These are phyloP conservation scores for Lasioglossum figueresi DNA, from an alignment of 2,888 invertebrate genomes.

Conservation along the genomic window DNA sequence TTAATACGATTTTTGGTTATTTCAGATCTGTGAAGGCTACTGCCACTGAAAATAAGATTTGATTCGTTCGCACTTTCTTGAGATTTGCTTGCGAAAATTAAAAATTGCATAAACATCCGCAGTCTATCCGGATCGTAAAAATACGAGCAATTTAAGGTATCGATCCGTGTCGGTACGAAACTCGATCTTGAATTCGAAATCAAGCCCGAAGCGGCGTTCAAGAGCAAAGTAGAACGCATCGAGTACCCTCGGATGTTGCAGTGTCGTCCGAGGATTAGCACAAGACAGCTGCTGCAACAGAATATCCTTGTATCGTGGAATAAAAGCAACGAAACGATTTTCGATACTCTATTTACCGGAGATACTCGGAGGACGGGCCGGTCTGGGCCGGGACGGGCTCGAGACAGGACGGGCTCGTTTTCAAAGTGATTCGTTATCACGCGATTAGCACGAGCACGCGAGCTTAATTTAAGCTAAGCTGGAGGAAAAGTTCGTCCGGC, in stretches of 20 bases:
- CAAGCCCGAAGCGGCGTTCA: background rate
- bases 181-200: background rate
- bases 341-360: slow-evolving; percentile 37
- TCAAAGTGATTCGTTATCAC: slow-evolving; percentile 74
- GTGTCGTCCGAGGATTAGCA: slow-evolving; percentile 32
- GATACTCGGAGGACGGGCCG: background rate
- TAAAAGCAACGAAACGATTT: slow-evolving; percentile 28
- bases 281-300: background rate
- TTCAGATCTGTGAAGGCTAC: no score
- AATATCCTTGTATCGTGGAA: background rate
- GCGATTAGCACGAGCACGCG: slow-evolving; percentile 76
- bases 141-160: background rate
- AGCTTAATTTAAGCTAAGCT: slow-evolving; percentile 75
- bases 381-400: background rate
- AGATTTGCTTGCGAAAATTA: no score
- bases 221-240: background rate
- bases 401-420: slow-evolving; percentile 23
- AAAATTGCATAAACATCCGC: no score
- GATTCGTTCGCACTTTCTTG: no score
- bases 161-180: background rate
- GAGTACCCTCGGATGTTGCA: background rate
- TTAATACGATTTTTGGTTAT: no score
- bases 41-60: no score
- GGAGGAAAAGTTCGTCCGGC: slow-evolving; percentile 70
- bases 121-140: no score